Conservation (phyloP, 2,888 invertebrate species). For the Lasioglossum lativentre region DNA sequence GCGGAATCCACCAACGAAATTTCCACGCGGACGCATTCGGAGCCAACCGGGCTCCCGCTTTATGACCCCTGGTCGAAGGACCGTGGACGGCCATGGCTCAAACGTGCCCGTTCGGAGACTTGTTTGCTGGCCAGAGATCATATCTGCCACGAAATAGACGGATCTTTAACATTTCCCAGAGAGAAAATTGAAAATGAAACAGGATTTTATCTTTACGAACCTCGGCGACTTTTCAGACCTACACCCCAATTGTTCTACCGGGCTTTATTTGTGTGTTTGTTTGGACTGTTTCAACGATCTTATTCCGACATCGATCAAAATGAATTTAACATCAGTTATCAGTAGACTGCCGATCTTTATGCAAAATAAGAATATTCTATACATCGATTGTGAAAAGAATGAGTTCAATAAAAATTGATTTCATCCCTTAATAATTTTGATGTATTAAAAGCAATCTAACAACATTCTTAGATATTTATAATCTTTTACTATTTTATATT, state of each 20-base stretch:
- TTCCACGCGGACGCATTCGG: conserved; percentile 14
- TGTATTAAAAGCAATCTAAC: no score
- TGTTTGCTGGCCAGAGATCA: conserved; percentile 3
- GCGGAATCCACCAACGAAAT: conserved; percentile 21
- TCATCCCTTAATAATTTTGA: no score
- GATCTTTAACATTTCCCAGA: background rate
- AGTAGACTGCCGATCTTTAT: no score
- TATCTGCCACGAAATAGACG: background rate
- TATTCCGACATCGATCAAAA: background rate
- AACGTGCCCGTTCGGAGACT: background rate
- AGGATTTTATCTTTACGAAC: conserved; percentile 11
- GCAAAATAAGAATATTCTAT: no score
- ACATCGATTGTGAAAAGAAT: no score
- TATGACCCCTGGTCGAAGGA: background rate
- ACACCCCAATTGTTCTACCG: background rate
- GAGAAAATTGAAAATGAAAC: conserved; percentile 14
- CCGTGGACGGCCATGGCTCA: background rate
- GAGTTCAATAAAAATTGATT: no score
- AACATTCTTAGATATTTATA: no score
- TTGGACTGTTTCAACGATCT: background rate
- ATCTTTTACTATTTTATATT: no score
- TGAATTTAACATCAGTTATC: background rate
- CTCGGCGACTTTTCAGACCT: background rate
- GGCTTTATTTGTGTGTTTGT: background rate
- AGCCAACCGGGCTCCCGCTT: background rate